Evolutionary conservation across 2,113 vertebrate genomes (phyloP), one percentile per base, ranked within the genome.

Genomic region (Rhinogobius similis): DNA sequence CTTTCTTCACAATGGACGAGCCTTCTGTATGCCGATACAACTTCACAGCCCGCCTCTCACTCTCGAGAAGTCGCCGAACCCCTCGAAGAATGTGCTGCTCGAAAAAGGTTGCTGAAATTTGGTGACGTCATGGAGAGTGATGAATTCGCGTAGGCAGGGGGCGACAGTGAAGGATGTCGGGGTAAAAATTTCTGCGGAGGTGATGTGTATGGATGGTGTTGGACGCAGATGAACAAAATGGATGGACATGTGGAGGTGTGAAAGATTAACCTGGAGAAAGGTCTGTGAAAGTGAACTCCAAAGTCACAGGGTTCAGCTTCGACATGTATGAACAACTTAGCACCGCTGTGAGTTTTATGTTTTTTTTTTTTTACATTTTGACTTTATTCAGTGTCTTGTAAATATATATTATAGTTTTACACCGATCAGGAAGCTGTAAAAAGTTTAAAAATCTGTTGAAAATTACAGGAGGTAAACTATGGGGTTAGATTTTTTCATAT

Each of bases 151-250:
- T 64, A 72, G 72, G 59, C 62, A 20, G 81, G 27, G 62, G 83
- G 56, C 63, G 84, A 82, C 85, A 82, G 70, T 86, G 89, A 89
- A 72, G 82, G 88, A 90, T 83, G 78, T 82, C 72, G 59, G 78
- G 59, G 76, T 64, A 66, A 75, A 65, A 27, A 75, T 73, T 73
- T 76, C 77, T 86, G 65, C 70, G 50, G 48, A 74, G 48, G 81
- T 80, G 83, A 86, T 86, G 87, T 76, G 76, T 68, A 75, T 72
- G 72, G 73, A 80, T 76, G 81, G 69, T 20, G 64, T 63, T 1
- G 26, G 43, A 48, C 1, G 7, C 16, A 4, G 70, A 84, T 59
- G 70, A 68, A 53, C 68, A 44, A 50, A 67, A 73, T 59, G 32
- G 23, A 68, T 29, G 61, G 59, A 71, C 18, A 38, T 62, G 52